These are phyloP conservation scores for Hypsibius dujardini DNA, from an alignment of 1,140 invertebrate genomes.

Conservation along the genomic window DNA sequence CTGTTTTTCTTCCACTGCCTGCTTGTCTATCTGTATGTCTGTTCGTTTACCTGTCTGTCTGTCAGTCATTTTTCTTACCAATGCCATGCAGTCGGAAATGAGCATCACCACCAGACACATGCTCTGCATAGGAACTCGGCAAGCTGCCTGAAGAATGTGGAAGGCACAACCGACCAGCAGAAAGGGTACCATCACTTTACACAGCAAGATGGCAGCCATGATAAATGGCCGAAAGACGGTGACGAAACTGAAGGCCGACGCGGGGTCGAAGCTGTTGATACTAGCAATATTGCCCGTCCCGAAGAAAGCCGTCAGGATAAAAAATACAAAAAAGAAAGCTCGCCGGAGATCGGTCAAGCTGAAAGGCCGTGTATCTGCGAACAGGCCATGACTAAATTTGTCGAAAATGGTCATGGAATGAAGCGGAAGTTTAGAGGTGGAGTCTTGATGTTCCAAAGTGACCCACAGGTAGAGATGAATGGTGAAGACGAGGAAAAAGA, in stretches of 20 bases:
- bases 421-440: slow-evolving; percentile 17
- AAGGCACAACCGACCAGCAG: slow-evolving; percentile 58
- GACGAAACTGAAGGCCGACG: slow-evolving; percentile 70
- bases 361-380: slow-evolving; percentile 21
- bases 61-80: slow-evolving; percentile 37
- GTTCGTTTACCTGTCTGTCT: too few species aligned
- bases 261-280: slow-evolving; percentile 60
- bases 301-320: slow-evolving; percentile 71
- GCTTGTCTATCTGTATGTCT: too few species aligned
- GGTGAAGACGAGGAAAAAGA: slow-evolving; percentile 37
- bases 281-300: slow-evolving; percentile 94
- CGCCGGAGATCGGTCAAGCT: slow-evolving; percentile 23
- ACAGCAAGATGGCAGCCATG: slow-evolving; percentile 63
- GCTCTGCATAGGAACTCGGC: slow-evolving; percentile 36
- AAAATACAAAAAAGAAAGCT: slow-evolving; percentile 40
- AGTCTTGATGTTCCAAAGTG: slow-evolving; percentile 29
- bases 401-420: slow-evolving; percentile 19
- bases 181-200: slow-evolving; percentile 65
- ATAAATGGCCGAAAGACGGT: slow-evolving; percentile 77
- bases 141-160: slow-evolving; percentile 37
- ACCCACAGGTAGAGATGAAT: slow-evolving; percentile 34
- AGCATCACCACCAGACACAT: slow-evolving; percentile 52
- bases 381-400: background rate
- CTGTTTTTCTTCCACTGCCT: too few species aligned
- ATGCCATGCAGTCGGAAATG: slow-evolving; percentile 64